Conservation (phyloP, 2,888 invertebrate genomes). For the Cryptocephalus primarius region DNA sequence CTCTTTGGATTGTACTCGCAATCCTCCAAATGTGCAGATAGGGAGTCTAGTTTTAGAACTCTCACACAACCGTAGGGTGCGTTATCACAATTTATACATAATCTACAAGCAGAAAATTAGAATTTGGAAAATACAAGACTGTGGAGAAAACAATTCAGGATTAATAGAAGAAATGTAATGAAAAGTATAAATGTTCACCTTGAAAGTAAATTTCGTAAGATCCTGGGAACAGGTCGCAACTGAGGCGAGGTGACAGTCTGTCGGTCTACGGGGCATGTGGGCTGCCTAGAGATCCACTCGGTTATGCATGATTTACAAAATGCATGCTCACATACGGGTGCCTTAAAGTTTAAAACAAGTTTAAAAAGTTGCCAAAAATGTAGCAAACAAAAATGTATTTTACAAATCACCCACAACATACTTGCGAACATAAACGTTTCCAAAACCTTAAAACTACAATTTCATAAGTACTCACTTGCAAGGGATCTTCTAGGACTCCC, state of each 20-base stretch:
- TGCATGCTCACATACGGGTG: conserved; percentile 91
- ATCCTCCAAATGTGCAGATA: conserved; percentile 78
- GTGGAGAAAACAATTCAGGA: background rate
- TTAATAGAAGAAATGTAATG: background rate
- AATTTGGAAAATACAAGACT: background rate
- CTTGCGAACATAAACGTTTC: background rate
- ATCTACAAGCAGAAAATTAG: conserved; percentile 38
- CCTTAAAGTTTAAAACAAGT: conserved; percentile 42
- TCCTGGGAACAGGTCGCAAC: conserved; percentile 84
- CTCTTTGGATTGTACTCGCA: conserved; percentile 92
- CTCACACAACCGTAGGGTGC: conserved; percentile 75
- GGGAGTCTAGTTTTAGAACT: conserved; percentile 75
- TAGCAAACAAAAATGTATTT: too few relatives aligned
- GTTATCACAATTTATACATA: conserved; percentile 88
- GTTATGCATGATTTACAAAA: conserved; percentile 90
- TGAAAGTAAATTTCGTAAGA: conserved; percentile 81
- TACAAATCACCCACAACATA: background rate
- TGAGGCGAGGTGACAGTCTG: conserved; percentile 83
- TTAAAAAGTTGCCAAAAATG: too few relatives aligned
- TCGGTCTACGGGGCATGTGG: conserved; percentile 90
- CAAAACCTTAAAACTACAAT: background rate
- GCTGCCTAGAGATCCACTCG: conserved; percentile 89
- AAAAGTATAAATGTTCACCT: conserved; percentile 39
- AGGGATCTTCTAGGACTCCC: conserved; percentile 86
- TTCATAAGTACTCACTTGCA: conserved; percentile 56